Evolutionary conservation across 2,113 vertebrate species (phyloP).

Genomic region (Sitta europaea): DNA sequence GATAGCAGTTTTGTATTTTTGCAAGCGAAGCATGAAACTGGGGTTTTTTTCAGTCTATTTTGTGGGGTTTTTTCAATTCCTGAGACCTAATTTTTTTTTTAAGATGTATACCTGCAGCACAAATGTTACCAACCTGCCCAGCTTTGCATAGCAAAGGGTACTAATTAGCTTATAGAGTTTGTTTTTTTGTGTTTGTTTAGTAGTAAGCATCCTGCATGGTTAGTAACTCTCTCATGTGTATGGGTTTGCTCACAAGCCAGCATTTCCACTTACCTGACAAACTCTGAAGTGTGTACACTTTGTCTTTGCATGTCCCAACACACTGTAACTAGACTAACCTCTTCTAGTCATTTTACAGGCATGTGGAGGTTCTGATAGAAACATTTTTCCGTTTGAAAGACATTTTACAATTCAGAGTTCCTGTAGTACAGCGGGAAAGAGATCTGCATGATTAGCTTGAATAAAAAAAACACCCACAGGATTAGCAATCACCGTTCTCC

Average conservation of each 20-base stretch:
- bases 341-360: conserved; percentile 2
- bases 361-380: not conserved
- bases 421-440: not conserved
- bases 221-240: not conserved
- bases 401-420: not conserved
- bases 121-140: not conserved
- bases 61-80: not conserved
- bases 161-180: not conserved
- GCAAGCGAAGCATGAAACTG: not conserved
- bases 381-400: not conserved
- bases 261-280: not conserved
- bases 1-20: not conserved
- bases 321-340: not conserved
- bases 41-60: not conserved
- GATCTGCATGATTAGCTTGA: not conserved
- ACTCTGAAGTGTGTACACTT: not conserved
- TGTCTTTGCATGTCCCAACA: not conserved
- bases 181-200: not conserved
- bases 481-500: not conserved
- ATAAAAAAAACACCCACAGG: not conserved
- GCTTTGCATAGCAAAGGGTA: not conserved
- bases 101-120: not conserved
- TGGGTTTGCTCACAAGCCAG: not conserved
- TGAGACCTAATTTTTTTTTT: not conserved
- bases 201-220: not conserved